Conservation (phyloP, 2,888 invertebrate genomes). For the Rhagium mordax region DNA sequence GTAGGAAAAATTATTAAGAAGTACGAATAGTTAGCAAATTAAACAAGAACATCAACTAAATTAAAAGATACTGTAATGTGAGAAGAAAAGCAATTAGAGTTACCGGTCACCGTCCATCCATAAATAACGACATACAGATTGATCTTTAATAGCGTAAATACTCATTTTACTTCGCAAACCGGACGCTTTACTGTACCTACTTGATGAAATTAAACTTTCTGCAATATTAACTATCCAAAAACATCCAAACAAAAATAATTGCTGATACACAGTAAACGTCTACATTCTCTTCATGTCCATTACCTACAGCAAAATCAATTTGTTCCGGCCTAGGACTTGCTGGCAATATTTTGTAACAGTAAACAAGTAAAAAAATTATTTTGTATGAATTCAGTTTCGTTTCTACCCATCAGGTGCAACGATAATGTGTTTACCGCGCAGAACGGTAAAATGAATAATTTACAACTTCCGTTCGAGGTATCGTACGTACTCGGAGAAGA, state of each 20-base stretch:
- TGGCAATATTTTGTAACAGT: slow-evolving; percentile 23
- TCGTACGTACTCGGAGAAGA: slow-evolving; percentile 3
- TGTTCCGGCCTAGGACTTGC: background rate
- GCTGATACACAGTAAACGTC: background rate
- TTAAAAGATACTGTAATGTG: background rate
- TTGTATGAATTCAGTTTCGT: slow-evolving; percentile 11
- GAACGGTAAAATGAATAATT: slow-evolving; percentile 29
- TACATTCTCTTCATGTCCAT: background rate
- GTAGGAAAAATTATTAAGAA: too few relatives aligned
- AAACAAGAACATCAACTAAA: too few relatives aligned
- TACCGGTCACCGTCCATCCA: background rate
- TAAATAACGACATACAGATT: background rate
- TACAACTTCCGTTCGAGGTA: slow-evolving; percentile 15
- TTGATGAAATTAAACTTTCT: background rate
- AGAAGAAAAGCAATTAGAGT: background rate
- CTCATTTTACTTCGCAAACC: background rate
- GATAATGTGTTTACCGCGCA: slow-evolving; percentile 12
- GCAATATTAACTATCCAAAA: background rate
- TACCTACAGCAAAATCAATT: background rate
- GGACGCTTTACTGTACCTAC: background rate
- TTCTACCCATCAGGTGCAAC: slow-evolving; percentile 10
- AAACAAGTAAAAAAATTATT: slow-evolving; percentile 8
- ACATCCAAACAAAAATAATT: background rate
- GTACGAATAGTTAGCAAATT: too few relatives aligned
- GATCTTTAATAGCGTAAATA: background rate